Evolutionary conservation across 1,140 invertebrate species (phyloP).

Genomic region (Drosophila kanapiae): DNA sequence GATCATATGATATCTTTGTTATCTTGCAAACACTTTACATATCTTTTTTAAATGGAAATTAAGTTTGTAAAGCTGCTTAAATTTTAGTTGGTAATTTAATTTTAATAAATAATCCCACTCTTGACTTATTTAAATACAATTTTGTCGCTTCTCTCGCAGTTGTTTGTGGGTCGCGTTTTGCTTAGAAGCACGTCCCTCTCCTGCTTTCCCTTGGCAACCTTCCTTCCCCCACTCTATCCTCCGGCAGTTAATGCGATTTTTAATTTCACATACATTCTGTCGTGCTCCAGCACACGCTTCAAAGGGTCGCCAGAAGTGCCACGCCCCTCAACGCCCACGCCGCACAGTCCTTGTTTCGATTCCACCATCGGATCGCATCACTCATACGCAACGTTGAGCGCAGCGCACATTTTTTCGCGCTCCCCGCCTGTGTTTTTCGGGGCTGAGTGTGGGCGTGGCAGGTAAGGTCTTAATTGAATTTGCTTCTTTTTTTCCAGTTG

Average conservation of each 20-base stretch:
- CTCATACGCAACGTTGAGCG: constrained; percentile 63
- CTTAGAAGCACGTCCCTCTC: background rate
- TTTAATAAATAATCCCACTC: background rate
- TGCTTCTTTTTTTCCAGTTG: constrained; percentile 40
- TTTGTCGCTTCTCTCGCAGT: background rate
- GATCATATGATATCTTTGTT: too few relatives aligned
- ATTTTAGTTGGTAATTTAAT: background rate
- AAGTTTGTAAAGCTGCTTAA: background rate
- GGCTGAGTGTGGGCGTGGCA: constrained; percentile 39
- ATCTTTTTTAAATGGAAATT: too few relatives aligned
- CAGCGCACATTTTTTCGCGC: constrained; percentile 29
- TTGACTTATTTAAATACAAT: background rate
- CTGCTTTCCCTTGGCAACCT: background rate
- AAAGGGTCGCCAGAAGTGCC: constrained; percentile 20
- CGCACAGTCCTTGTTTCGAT: background rate
- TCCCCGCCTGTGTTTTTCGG: constrained; percentile 4
- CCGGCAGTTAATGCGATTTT: constrained; percentile 64
- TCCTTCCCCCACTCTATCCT: background rate
- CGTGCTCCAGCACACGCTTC: constrained; percentile 20
- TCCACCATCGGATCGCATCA: constrained; percentile 47
- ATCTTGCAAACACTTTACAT: too few relatives aligned
- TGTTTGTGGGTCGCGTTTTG: background rate
- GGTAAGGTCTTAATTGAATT: constrained; percentile 76
- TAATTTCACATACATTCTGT: constrained; percentile 61
- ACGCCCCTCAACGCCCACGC: constrained; percentile 1